Percentiles rank a stretch among this genome's conserved stretches.
Evolutionary conservation across 2,113 vertebrate species (phyloP).

Genomic region (Anoplopoma fimbria): DNA sequence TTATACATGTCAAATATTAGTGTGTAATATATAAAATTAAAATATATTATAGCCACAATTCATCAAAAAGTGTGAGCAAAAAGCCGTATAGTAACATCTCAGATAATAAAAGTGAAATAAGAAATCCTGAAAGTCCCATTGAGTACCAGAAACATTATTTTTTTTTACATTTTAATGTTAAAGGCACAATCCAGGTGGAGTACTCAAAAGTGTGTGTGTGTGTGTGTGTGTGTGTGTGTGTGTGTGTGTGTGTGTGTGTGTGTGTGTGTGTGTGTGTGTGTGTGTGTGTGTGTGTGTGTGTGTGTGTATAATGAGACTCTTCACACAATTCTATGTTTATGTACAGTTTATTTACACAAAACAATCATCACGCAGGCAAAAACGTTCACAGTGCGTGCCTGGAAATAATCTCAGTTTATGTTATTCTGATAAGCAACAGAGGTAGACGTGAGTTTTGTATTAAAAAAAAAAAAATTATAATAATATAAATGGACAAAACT

Average conservation of each 20-base stretch:
- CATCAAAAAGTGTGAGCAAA: too few species aligned
- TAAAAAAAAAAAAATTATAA: constrained; percentile 34
- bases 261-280: background rate
- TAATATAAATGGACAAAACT: constrained; percentile 66
- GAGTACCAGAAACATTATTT: background rate
- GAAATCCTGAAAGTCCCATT: too few species aligned
- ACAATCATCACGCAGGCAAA: constrained; percentile 25
- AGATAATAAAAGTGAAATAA: too few species aligned
- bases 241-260: background rate
- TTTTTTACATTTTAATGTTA: background rate
- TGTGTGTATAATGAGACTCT: background rate
- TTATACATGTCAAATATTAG: background rate
- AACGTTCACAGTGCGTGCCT: constrained; percentile 45
- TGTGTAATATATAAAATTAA: background rate
- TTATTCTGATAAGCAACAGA: constrained; percentile 56
- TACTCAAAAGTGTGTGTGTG: too few species aligned
- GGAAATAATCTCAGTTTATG: constrained; percentile 5
- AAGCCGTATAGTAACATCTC: too few species aligned
- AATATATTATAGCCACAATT: background rate
- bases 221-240: background rate
- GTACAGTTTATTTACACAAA: constrained; percentile 67
- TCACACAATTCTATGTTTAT: constrained; percentile 27
- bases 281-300: background rate
- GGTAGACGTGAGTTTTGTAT: constrained; percentile 76
- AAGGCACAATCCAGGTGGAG: too few species aligned